Conservation (phyloP, 2,888 invertebrate genomes). For the Eristalis pertinax region DNA sequence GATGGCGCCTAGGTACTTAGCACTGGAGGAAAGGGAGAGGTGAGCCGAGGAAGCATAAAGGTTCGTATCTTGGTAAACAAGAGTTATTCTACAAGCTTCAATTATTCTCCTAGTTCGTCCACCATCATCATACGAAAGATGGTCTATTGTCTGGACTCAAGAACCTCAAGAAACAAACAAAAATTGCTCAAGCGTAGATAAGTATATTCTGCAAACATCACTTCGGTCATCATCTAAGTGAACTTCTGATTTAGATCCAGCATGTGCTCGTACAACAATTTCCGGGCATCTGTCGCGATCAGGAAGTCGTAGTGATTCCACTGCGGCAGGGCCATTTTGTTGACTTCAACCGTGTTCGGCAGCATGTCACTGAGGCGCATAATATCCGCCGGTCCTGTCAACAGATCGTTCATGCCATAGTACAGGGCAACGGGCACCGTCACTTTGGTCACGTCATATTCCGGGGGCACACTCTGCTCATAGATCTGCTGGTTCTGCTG, state of each 20-base stretch:
- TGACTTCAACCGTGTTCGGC: constrained; percentile 75
- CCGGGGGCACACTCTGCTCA: constrained; percentile 80
- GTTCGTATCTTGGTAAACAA: no score
- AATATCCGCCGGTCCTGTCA: constrained; percentile 81
- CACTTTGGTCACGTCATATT: constrained; percentile 81
- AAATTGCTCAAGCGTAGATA: not conserved
- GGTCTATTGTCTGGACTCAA: no score
- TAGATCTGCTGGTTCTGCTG: constrained; percentile 82
- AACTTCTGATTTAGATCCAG: constrained; percentile 73
- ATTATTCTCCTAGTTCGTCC: no score
- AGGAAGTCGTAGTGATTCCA: constrained; percentile 77
- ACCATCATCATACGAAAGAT: no score
- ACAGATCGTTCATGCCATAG: constrained; percentile 83
- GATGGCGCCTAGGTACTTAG: no score
- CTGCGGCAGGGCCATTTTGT: not conserved
- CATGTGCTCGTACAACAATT: constrained; percentile 73
- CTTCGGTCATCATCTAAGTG: not conserved
- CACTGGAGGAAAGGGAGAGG: no score
- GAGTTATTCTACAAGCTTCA: no score
- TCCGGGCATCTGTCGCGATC: constrained; percentile 74
- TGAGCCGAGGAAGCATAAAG: no score
- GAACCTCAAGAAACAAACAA: not conserved
- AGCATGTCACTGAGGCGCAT: constrained; percentile 73
- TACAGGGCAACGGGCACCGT: constrained; percentile 82
- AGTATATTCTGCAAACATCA: no score